Evolutionary conservation across 2,888 invertebrate species (phyloP), one percentile per base, ranked within the genome.

Genomic region (Callyntrura guangdongensis): DNA sequence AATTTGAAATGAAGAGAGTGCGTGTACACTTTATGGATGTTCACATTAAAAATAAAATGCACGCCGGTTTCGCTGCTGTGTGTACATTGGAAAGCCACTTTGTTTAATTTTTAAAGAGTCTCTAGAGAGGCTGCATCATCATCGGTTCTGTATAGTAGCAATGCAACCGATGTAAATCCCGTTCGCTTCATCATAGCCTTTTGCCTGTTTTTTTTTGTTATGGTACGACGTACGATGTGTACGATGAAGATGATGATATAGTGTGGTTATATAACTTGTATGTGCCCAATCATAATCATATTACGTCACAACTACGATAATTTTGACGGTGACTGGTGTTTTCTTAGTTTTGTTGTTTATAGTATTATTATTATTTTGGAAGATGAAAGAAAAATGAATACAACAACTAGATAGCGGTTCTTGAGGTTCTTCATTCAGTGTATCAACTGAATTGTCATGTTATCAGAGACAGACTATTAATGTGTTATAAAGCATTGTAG

Each of bases 381-480:
- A 69, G 69, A 77, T 74, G 74, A 74, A 74, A 74, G 25, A 22
- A 27, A 77, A 36, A 36, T 36, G 36, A 36, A 53, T 14, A 25
- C 17, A 53, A 83, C 25, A 67, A 36, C 64, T 14, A 69, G 36
- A 36, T 36, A 36, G 69, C 81, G 87, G 69, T 69, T 87, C 20
- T 61, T 79, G 69, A 67, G 87, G 69, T 69, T 87, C 20, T 61
- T 79, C 27, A 25, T 74, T 74, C 53, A 25, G 77, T 77, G 81
- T 87, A 83, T 88, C 82, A 83, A 59, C 27, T 25, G 69, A 81
- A 87, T 81, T 87, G 87, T 87, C 87, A 87, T 87, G 87, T 81
- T 81, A 81, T 87, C 79, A 81, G 9, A 81, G 87, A 79, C 87
- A 87, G 49, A 67, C 87, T 87, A 87, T 86, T 79, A 86, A 86